Percentiles rank a stretch among this genome's conserved stretches.
Evolutionary conservation across 2,888 invertebrate genomes (phyloP).

Genomic region (Lasioglossum malachurum): DNA sequence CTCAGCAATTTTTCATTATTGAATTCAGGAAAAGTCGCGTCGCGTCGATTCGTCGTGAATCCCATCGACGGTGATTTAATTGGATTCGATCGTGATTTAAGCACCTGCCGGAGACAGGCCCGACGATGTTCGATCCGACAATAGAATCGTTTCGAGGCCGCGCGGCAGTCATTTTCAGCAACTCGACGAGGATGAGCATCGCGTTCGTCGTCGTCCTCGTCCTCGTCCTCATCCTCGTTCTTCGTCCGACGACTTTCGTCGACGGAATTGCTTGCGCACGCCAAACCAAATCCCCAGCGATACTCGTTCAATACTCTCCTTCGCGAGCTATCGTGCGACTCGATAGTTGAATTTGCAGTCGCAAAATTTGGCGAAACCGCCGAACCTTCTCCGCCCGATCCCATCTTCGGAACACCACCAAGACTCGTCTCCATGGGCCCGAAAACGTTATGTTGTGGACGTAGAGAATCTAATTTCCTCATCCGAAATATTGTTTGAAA

Average conservation of each 20-base stretch:
- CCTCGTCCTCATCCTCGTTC: background rate
- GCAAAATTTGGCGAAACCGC: background rate
- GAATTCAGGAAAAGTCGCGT: background rate
- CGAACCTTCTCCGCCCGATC: background rate
- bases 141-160: constrained; percentile 43
- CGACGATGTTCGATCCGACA: constrained; percentile 38
- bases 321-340: background rate
- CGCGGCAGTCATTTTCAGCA: constrained; percentile 51
- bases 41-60: background rate
- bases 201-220: background rate
- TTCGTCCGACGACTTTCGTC: background rate
- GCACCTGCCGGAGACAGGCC: constrained; percentile 33
- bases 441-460: background rate
- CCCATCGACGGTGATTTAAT: background rate
- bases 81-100: constrained; percentile 9
- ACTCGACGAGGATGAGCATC: background rate
- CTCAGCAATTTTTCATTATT: constrained; percentile 6
- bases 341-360: background rate
- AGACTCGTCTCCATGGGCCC: background rate
- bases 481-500: background rate
- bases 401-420: background rate
- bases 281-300: constrained; percentile 3
- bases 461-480: background rate
- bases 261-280: constrained; percentile 1
- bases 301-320: background rate